These are phyloP conservation scores for Cyphomyrmex costatus DNA, from an alignment of 1,140 invertebrate species.

Conservation along the genomic window DNA sequence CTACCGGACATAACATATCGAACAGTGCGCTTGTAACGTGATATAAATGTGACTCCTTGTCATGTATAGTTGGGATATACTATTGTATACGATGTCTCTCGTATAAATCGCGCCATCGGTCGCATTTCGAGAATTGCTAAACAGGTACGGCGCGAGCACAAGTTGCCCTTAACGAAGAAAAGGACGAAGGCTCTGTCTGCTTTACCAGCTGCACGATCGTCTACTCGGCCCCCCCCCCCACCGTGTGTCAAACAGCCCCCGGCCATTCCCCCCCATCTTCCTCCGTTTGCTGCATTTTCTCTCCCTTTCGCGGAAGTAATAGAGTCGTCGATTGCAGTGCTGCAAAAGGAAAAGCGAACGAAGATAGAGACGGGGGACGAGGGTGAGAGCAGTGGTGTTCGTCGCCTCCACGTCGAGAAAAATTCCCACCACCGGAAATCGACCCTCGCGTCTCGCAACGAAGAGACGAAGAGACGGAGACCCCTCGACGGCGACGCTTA, in stretches of 20 bases:
- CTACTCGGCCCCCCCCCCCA: conserved; percentile 13
- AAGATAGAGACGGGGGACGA: conserved; percentile 67
- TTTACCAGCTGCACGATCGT: conserved; percentile 72
- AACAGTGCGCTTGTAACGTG: conserved; percentile 21
- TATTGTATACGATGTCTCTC: conserved; percentile 46
- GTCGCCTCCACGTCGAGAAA: conserved; percentile 63
- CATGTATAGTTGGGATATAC: conserved; percentile 39
- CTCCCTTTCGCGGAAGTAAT: conserved; percentile 74
- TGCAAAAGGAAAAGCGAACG: conserved; percentile 73
- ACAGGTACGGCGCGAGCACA: conserved; percentile 49
- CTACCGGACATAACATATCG: conserved; percentile 23
- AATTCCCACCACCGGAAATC: conserved; percentile 78
- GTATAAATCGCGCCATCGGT: conserved; percentile 54
- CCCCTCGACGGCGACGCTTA: conserved; percentile 74
- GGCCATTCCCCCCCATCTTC: conserved; percentile 33
- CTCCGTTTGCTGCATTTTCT: conserved; percentile 51
- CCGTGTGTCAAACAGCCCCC: conserved; percentile 54
- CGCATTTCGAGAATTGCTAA: conserved; percentile 58
- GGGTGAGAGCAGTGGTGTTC: conserved; percentile 46
- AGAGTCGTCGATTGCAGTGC: conserved; percentile 76
- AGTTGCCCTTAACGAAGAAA: conserved; percentile 55
- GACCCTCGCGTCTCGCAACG: conserved; percentile 70
- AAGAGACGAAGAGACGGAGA: conserved; percentile 63
- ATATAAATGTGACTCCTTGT: conserved; percentile 44
- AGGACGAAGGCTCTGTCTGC: conserved; percentile 54